These are phyloP conservation scores for Glaucidium brasilianum DNA, from an alignment of 2,113 vertebrate genomes.

Conservation along the genomic window DNA sequence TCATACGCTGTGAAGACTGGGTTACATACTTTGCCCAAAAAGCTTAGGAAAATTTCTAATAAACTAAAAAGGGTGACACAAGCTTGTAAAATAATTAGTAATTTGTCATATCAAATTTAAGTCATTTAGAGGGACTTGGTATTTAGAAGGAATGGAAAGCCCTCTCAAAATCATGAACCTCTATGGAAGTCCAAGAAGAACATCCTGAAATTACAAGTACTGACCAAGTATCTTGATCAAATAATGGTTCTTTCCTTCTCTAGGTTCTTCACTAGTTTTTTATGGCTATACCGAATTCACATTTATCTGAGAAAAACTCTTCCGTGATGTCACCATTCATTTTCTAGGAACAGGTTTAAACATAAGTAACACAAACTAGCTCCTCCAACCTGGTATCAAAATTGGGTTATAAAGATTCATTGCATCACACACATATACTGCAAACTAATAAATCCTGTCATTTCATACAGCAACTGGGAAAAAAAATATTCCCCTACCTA, in stretches of 20 bases:
- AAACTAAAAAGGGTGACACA: neutral
- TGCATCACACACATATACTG: neutral
- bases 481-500: neutral
- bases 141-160: neutral
- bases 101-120: neutral
- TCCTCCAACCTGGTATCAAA: neutral
- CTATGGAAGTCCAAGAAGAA: neutral
- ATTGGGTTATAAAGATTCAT: neutral
- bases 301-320: neutral
- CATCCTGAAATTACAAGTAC: neutral
- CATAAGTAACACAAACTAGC: fast-evolving
- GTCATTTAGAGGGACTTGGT: neutral
- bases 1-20: neutral
- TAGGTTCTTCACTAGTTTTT: neutral
- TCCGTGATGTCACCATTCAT: neutral
- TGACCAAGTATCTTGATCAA: neutral
- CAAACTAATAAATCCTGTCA: neutral
- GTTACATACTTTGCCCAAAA: neutral
- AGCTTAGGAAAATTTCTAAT: neutral
- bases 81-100: neutral
- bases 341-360: neutral
- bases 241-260: neutral
- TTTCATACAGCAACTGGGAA: neutral
- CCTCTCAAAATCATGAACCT: neutral
- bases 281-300: neutral